These are phyloP conservation scores for Siniperca undulata DNA, from an alignment of 2,797 vertebrate genomes.

Conservation along the genomic window DNA sequence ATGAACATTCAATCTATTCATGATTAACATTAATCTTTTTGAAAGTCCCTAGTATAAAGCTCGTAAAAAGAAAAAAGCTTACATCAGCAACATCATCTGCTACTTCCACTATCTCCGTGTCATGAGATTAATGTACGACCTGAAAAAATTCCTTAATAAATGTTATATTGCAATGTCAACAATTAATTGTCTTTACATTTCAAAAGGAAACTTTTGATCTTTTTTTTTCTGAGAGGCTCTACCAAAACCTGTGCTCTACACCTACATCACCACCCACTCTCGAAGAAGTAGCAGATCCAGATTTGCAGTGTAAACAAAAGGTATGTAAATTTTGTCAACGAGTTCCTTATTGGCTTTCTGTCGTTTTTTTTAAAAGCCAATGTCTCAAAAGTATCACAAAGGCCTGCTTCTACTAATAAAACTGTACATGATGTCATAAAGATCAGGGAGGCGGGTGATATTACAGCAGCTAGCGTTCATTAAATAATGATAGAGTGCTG, in stretches of 20 bases:
- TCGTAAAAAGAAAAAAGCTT: not conserved
- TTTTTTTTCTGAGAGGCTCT: slow-evolving; percentile 1
- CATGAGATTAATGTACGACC: not conserved
- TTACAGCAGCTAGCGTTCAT: not conserved
- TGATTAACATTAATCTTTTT: not conserved
- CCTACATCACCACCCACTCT: slow-evolving; percentile 2
- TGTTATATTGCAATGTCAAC: not conserved
- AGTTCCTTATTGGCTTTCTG: not conserved
- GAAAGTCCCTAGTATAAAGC: not conserved
- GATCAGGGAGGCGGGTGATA: no score
- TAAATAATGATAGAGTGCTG: not conserved
- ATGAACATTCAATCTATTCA: not conserved
- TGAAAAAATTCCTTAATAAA: not conserved
- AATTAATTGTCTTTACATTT: not conserved
- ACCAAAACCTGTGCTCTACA: not conserved
- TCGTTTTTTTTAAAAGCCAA: not conserved
- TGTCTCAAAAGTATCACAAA: not conserved
- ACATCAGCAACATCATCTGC: not conserved
- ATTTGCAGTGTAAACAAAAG: slow-evolving; percentile 6
- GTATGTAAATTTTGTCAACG: not conserved
- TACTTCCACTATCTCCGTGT: not conserved
- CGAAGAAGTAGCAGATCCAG: not conserved
- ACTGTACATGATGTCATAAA: no score
- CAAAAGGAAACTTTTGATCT: not conserved
- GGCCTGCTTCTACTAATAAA: no score